Base-by-base conservation (phyloP, 2,797 vertebrate species). In the Oryzias sinensis region DNA sequence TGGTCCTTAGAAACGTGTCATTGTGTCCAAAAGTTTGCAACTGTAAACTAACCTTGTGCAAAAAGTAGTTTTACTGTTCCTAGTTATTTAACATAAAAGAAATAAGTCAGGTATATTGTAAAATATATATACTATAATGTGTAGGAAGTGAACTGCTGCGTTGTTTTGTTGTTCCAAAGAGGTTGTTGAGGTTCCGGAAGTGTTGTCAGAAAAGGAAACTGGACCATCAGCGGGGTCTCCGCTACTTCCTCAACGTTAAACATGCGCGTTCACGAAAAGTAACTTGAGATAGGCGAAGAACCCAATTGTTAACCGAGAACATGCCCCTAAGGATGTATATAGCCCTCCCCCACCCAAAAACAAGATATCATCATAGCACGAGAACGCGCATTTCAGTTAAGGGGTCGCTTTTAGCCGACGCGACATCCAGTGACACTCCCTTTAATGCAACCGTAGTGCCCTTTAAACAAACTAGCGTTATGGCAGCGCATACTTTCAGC, bases 401-500 rank as follows among this genome's bases (percentile, higher is more conserved):
- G 64, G 42, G 77, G 54, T 33, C 58, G 55, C 53, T 70, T 79
- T 86, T 52, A 52, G 85, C 82, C 88, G 85, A 90, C 84, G 76
- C 78, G 62, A 65, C 59, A 70, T 75, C 47, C 49, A 49, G 62
- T 77, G 86, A 87, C 88, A 87, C 88, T 88, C 88, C 88, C 87
- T 87, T 87, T 90, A 88, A 88, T 80, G 84, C 70, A 70, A 85
- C 74, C 59, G 85, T 81, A 71, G 72, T 74, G 81, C 82, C 88
- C 83, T 88, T 89, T 90, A 89, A 89, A 88, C 77, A 55, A 85
- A 83, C 79, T 80, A 81, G 62, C 76, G 33, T 54, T 57, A 52
- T 63, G 64, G 52, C 53, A 74, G 47, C 4, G 41, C 5, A 52
- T 41, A 62, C 44, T 43, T 53, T 14, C 68, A 76, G 49, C 67